Evolutionary conservation across 37 sponge, comb jelly and placozoan species (phyloP), one percentile per base, ranked within the genome.

Genomic region (Spongia lamella): DNA sequence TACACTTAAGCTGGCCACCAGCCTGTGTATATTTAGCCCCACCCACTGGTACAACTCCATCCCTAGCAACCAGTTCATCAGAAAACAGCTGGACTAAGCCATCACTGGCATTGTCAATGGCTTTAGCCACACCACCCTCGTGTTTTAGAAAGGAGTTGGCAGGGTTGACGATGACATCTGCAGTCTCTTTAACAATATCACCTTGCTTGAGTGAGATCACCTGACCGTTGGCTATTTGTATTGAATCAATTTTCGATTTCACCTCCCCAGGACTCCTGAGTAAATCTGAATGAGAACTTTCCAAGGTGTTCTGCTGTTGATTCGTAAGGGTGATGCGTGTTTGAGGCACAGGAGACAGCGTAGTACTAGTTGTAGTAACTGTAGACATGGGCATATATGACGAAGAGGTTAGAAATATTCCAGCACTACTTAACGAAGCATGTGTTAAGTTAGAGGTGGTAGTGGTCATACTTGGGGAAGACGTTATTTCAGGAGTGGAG

Each of bases 1-100:
- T 47, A 16, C 70, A 68, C 21, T 39, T 34, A 7, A 68, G 70
- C 20, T 68, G 51, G 22, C 70, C 70, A 5, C 50, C 70, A 39
- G 70, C 43, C 14, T 20, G 49, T 5, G 70, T 68, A 13, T 20
- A 21, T 15, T 22, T 21, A 24, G 27, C 36, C 7, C 49, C 49
- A 5, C 70, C 24, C 5, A 49, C 70, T 5, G 39, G 26, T 3
- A 68, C 51, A 4, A 20, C 21, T 9, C 70, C 70, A 68, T 68
- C 21, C 13, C 27, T n/a, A 6, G 24, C 25, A 13, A 68, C 20
- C n/a, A 49, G 49, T 22, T 39, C 70, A 24, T 68, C 49, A 38
- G 37, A 34, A 27, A 17, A 27, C 49, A 20, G 25, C 51, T 68
- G 70, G 21, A 68, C 36, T 27, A 49, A 49, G 16, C 27, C n/a